Evolutionary conservation across 1,140 invertebrate species (phyloP).

Genomic region (Rhagoletis pomonella): DNA sequence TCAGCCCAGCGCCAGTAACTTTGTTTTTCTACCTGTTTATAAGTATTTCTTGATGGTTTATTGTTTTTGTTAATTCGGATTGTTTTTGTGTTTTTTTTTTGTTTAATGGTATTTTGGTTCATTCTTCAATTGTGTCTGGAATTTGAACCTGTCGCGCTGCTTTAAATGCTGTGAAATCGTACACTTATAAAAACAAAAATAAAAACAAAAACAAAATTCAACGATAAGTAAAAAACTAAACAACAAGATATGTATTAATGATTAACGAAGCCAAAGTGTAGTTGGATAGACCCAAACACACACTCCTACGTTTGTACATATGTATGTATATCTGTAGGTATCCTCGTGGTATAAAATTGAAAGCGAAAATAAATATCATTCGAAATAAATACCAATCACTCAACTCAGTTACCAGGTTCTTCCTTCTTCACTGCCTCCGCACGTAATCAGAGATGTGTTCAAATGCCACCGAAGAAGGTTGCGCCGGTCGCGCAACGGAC

Average conservation of each 20-base stretch:
- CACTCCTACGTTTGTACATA: not conserved
- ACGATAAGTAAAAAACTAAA: not conserved
- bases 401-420: constrained; percentile 39
- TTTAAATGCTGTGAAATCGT: constrained; percentile 73
- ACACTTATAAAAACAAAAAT: constrained; percentile 63
- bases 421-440: not conserved
- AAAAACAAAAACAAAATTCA: not conserved
- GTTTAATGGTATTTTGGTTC: not conserved
- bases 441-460: constrained; percentile 39
- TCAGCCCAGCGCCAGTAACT: constrained; percentile 39
- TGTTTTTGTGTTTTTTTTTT: not conserved
- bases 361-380: constrained; percentile 39
- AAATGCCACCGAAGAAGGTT: constrained; percentile 45
- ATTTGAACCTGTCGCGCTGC: constrained; percentile 44
- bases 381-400: constrained; percentile 51
- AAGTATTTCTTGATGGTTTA: not conserved
- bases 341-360: not conserved
- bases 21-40: not conserved
- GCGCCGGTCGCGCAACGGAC: not conserved
- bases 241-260: constrained; percentile 54
- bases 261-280: constrained; percentile 25
- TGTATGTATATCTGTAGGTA: not conserved
- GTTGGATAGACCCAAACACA: not conserved
- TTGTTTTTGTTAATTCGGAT: constrained; percentile 9
- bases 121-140: constrained; percentile 30